phyloP scores from a whole-genome alignment of 2,888 invertebrate genomes.

The Hetaerina titia region DNA sequence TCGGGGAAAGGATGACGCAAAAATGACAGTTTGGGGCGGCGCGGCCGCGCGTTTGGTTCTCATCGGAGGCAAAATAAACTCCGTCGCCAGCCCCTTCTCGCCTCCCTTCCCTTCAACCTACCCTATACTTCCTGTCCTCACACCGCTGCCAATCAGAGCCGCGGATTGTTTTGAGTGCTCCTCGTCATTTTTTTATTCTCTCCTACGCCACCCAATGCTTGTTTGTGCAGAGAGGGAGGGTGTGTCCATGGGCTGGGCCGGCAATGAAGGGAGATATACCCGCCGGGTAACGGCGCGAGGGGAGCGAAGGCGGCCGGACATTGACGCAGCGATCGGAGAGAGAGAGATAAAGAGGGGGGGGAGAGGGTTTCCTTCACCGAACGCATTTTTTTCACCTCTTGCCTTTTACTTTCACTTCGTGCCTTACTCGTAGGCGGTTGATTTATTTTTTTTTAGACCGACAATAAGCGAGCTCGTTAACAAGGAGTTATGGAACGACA shows the following conservation, averaged over 20 bases:
- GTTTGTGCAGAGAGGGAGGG: neutral
- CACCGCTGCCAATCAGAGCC: neutral
- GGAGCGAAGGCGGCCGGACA: neutral
- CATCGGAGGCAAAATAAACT: slow-evolving; percentile 10
- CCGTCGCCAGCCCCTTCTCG: neutral
- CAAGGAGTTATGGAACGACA: neutral
- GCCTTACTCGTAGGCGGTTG: neutral
- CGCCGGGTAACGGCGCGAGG: neutral
- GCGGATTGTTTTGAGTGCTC: neutral
- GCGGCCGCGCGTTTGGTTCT: neutral
- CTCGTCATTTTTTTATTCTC: neutral
- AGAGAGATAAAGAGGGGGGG: neutral
- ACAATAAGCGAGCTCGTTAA: neutral
- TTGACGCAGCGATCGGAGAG: neutral
- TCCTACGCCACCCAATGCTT: too few species aligned
- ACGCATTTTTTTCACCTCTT: neutral
- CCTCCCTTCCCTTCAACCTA: neutral
- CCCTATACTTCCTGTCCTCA: neutral
- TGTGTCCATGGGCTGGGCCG: too few species aligned
- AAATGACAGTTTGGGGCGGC: neutral
- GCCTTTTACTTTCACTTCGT: neutral
- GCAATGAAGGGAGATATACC: too few species aligned
- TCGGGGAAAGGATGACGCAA: neutral
- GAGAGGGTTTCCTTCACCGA: neutral
- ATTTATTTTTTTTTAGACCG: neutral